Conservation (phyloP, 1,140 invertebrate genomes). For the Cyphomyrmex costatus region DNA sequence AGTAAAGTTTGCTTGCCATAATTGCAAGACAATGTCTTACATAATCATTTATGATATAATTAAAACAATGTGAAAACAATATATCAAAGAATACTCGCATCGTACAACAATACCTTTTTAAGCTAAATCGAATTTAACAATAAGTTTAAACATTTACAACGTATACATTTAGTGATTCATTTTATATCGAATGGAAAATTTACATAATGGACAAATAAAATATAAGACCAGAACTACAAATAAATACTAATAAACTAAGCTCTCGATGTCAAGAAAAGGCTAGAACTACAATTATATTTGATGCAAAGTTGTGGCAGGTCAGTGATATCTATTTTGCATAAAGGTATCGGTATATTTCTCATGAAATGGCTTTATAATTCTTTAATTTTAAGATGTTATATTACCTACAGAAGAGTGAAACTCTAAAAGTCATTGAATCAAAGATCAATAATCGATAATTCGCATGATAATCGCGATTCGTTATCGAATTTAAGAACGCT, state of each 20-base stretch:
- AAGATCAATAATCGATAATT: slow-evolving; percentile 14
- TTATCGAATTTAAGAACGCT: slow-evolving; percentile 3
- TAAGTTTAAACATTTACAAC: background rate
- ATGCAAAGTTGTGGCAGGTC: background rate
- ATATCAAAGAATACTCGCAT: background rate
- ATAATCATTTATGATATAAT: slow-evolving; percentile 18
- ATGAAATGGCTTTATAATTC: background rate
- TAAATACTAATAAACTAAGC: too few relatives aligned
- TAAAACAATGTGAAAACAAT: background rate
- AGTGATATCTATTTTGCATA: background rate
- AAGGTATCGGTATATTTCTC: background rate
- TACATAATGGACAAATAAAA: background rate
- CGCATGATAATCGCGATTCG: slow-evolving; percentile 14
- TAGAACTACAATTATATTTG: background rate
- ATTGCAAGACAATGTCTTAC: background rate
- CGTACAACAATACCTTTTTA: background rate
- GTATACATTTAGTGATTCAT: background rate
- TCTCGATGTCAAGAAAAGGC: too few relatives aligned
- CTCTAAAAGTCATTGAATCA: background rate
- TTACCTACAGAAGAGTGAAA: background rate
- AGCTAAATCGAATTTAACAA: background rate
- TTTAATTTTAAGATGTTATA: background rate
- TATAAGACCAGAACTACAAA: background rate
- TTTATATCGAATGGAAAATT: background rate
- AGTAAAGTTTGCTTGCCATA: slow-evolving; percentile 13